Evolutionary conservation across 2,113 vertebrate species (phyloP).

Genomic region (Oncorhynchus tshawytscha): DNA sequence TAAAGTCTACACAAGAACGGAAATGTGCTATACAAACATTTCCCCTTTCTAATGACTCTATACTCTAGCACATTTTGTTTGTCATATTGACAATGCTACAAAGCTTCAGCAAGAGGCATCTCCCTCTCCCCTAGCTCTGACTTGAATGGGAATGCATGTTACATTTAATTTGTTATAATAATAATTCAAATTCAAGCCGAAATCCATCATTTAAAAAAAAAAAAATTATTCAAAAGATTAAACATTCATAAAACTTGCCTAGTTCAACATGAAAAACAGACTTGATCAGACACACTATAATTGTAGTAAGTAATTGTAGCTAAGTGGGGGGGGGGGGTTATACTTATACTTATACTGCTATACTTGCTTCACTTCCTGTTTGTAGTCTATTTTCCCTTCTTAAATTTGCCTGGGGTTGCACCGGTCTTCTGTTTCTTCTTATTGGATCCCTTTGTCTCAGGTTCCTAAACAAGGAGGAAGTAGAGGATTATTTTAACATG

Average conservation of each 20-base stretch:
- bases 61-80: no score
- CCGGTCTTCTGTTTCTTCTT: slow-evolving; percentile 88
- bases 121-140: no score
- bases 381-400: slow-evolving; percentile 67
- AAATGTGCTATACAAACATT: no score
- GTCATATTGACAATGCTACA: no score
- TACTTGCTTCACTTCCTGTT: background rate
- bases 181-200: background rate
- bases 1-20: no score
- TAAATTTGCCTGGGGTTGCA: slow-evolving; percentile 32
- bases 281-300: no score
- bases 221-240: slow-evolving; percentile 35
- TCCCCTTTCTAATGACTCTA: no score
- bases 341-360: no score
- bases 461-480: slow-evolving; percentile 64
- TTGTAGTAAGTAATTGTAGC: background rate
- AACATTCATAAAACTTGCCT: slow-evolving; percentile 4
- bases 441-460: slow-evolving; percentile 79
- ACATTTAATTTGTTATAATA: no score
- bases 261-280: background rate
- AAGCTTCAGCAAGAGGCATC: no score
- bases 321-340: no score
- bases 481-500: background rate
- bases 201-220: background rate
- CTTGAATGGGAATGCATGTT: no score